phyloP scores from a whole-genome alignment of 2,888 invertebrate genomes.

The Pristionchus exspectatus region DNA sequence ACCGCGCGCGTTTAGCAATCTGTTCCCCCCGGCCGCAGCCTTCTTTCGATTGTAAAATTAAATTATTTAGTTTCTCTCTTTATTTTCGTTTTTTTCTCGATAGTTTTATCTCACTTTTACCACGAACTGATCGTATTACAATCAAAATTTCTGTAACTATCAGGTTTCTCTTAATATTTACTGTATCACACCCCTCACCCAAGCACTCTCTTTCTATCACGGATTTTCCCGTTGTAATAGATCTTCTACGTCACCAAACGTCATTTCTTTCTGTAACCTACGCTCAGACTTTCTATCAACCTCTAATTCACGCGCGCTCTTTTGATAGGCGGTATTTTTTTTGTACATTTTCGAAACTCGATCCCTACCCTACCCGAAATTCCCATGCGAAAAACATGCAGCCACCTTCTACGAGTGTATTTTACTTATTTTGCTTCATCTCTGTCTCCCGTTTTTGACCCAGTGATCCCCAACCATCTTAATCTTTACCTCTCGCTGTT shows the following conservation, averaged over 20 bases:
- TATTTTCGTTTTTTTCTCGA: not conserved
- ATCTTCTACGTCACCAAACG: not conserved
- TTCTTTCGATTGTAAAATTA: not conserved
- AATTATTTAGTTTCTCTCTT: slow-evolving; percentile 20
- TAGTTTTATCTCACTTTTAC: slow-evolving; percentile 40
- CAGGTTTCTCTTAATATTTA: not conserved
- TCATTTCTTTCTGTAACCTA: slow-evolving; percentile 5
- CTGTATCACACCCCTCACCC: not conserved
- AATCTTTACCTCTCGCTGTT: not conserved
- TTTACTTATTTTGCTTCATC: slow-evolving; percentile 24
- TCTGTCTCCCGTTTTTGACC: slow-evolving; percentile 4
- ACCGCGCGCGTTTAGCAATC: slow-evolving; percentile 55
- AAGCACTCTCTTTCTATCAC: slow-evolving; percentile 32
- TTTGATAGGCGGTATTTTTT: slow-evolving; percentile 44
- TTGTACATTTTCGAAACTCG: slow-evolving; percentile 9
- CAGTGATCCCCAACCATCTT: slow-evolving; percentile 10
- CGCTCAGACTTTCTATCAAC: not conserved
- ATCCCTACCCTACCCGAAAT: not conserved
- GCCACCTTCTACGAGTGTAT: slow-evolving; percentile 51
- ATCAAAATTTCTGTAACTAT: slow-evolving; percentile 8
- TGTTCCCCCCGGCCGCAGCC: slow-evolving; percentile 54
- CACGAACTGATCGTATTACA: slow-evolving; percentile 14
- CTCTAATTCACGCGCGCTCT: slow-evolving; percentile 36
- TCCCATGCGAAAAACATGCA: slow-evolving; percentile 26
- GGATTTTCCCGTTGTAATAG: slow-evolving; percentile 25